Evolutionary conservation across 2,797 vertebrate genomes (phyloP), one percentile per base, ranked within the genome.

Genomic region (Acridotheres tristis): DNA sequence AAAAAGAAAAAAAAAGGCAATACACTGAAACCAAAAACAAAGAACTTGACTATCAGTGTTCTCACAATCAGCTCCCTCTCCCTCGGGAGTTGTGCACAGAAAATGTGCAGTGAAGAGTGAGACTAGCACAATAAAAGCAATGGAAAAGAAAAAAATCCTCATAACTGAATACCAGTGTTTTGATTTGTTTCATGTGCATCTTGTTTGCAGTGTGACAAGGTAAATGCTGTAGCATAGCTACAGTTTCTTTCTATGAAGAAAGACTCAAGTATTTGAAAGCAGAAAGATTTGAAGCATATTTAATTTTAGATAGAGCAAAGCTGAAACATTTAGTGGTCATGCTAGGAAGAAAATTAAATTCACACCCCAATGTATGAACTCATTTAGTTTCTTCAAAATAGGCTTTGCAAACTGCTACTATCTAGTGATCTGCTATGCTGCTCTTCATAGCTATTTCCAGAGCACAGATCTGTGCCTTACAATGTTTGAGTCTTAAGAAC

Each of bases 81-180:
- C 15, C n/a, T 32, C 40, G 12, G 20, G 22, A 62, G 6, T 0
- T 81, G 25, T 19, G 17, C 42, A 57, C 4, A 75, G 27, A 51
- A 91, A 84, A 87, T 59, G 26, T 78, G 69, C 89, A 87, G 25
- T 68, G 58, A 88, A 89, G 80, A 94, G 40, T 78, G 50, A 94
- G 65, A 95, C 36, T 43, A 90, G 55, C 50, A 88, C 55, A 95
- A 91, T 82, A 85, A 91, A 96, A 79, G 3, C 25, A 89, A 38
- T 90, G 66, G 61, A 11, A 5, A 50, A 79, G 26, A n/a, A 36
- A 43, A 38, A 16, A 9, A 5, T 16, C 29, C 1, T 1, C 8
- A 26, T 45, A 68, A 62, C 17, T 45, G 54, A 61, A 47, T 63
- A 80, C 51, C 48, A 61, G 27, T 34, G 12, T 40, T 83, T 83